Conservation (phyloP, 2,888 invertebrate species). For the Papilio protenor region DNA sequence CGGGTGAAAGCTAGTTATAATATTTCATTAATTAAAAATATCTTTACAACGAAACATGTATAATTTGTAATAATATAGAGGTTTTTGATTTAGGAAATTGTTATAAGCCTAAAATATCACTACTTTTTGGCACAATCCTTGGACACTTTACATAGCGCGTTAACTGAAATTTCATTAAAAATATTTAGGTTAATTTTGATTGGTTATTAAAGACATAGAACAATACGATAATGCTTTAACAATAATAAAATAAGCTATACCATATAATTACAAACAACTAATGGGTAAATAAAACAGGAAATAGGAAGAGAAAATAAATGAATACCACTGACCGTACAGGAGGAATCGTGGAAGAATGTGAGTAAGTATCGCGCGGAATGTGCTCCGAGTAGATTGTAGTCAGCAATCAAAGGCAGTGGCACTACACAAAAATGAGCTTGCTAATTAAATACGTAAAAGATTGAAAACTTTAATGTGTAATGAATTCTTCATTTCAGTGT, state of each 20-base stretch:
- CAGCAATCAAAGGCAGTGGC: not conserved
- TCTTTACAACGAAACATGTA: too few species aligned
- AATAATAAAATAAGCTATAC: not conserved
- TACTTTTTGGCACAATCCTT: too few species aligned
- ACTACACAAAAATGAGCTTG: not conserved
- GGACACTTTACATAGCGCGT: too few species aligned
- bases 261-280: not conserved
- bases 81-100: too few species aligned
- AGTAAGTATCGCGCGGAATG: constrained; percentile 7
- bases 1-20: too few species aligned
- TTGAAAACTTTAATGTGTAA: not conserved
- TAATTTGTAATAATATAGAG: too few species aligned
- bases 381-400: not conserved
- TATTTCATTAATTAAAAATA: too few species aligned
- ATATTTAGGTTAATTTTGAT: too few species aligned
- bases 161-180: too few species aligned
- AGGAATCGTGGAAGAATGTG: constrained; percentile 8
- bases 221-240: too few species aligned
- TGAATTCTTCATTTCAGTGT: not conserved
- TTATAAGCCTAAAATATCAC: too few species aligned
- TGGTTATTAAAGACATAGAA: too few species aligned
- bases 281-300: not conserved
- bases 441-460: not conserved
- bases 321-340: constrained; percentile 1
- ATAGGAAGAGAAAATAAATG: not conserved